A percentile compares a stretch with the other conserved stretches of the same genome.
phyloP scores from a whole-genome alignment of 2,113 vertebrate species.

The Pangasianodon gigas region DNA sequence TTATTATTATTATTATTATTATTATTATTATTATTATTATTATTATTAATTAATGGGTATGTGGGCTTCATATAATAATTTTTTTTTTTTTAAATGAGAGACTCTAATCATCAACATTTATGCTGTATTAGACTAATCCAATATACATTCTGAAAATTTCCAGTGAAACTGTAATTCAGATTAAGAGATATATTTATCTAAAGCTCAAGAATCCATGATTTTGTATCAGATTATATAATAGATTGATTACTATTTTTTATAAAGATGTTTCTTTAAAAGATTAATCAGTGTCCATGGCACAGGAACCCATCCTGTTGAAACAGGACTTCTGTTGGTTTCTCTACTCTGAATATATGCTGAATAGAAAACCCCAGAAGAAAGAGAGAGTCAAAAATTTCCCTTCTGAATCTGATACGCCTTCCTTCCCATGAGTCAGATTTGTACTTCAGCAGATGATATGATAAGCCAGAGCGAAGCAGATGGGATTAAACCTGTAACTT shows the following conservation, averaged over 20 bases:
- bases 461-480: conserved; percentile 39
- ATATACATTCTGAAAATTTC: neutral
- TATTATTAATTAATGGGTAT: conserved; percentile 7
- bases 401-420: conserved; percentile 24
- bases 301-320: neutral
- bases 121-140: neutral
- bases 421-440: conserved; percentile 16
- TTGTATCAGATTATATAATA: neutral
- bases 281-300: neutral
- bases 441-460: conserved; percentile 36
- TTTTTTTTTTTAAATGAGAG: neutral
- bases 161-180: neutral
- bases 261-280: neutral
- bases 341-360: neutral
- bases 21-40: too few relatives aligned
- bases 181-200: neutral
- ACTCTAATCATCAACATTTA: neutral
- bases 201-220: neutral
- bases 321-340: neutral
- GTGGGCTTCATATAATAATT: neutral
- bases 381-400: conserved; percentile 1
- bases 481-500: conserved; percentile 44
- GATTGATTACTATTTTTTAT: neutral
- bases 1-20: too few relatives aligned
- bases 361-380: neutral